Conservation (phyloP, 1,140 invertebrate genomes). For the Pomacea maculata region DNA sequence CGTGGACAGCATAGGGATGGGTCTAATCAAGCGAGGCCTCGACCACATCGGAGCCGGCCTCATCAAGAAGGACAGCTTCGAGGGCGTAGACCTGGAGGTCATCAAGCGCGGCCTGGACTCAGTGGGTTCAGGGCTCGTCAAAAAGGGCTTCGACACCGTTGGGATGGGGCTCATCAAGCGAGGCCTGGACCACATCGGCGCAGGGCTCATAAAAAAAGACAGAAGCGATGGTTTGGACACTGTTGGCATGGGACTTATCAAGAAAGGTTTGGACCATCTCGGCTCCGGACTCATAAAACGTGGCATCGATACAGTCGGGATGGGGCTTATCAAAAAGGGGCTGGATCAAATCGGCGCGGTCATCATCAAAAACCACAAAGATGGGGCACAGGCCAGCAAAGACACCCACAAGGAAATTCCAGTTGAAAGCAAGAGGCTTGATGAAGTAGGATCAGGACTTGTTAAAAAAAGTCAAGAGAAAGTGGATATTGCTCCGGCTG, state of each 20-base stretch:
- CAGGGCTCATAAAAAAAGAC: not conserved
- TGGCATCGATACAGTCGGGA: not conserved
- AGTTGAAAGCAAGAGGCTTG: not conserved
- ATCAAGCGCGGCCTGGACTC: slow-evolving; percentile 10
- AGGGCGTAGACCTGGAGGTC: slow-evolving; percentile 8
- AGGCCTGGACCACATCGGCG: slow-evolving; percentile 1
- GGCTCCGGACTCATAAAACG: slow-evolving; percentile 16
- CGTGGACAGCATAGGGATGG: slow-evolving; percentile 3
- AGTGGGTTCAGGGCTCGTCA: slow-evolving; percentile 17
- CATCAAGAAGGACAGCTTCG: not conserved
- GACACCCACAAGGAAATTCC: not conserved
- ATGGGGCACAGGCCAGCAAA: not conserved
- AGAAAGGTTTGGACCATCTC: slow-evolving; percentile 6
- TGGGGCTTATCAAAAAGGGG: not conserved
- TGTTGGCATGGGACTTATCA: not conserved
- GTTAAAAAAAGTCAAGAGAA: slow-evolving; percentile 9
- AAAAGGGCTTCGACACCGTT: slow-evolving; percentile 18
- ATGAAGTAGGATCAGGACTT: not conserved
- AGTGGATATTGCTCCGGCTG: not conserved
- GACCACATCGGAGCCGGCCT: not conserved
- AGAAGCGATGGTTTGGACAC: not conserved
- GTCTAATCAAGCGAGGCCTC: slow-evolving; percentile 6
- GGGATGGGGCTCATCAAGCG: slow-evolving; percentile 26
- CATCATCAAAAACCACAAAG: slow-evolving; percentile 1
- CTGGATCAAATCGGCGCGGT: slow-evolving; percentile 3